Evolutionary conservation across 2,113 vertebrate species (phyloP).

Genomic region (Dipodomys merriami): DNA sequence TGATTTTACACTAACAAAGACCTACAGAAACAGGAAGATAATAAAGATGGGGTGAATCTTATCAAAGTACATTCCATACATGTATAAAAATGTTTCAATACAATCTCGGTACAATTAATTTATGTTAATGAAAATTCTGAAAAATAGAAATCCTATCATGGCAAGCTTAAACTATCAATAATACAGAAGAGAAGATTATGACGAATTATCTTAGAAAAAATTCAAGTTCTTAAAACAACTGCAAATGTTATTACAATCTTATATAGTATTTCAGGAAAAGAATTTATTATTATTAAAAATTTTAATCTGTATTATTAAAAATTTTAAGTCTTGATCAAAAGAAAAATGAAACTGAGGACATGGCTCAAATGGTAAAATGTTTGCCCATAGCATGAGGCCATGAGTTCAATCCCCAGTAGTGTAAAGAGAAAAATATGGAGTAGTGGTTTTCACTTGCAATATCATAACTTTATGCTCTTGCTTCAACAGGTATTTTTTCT

Average conservation of each 20-base stretch:
- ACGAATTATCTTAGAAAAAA: neutral
- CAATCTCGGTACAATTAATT: no score
- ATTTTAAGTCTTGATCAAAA: conserved; percentile 40
- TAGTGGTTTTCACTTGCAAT: neutral
- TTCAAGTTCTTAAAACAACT: neutral
- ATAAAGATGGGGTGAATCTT: no score
- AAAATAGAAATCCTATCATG: neutral
- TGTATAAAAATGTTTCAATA: no score
- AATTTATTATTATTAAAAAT: conserved; percentile 5
- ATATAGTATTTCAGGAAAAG: neutral
- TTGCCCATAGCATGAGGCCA: no score
- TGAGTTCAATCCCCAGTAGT: neutral
- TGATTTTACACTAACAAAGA: conserved; percentile 55
- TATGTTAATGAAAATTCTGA: no score
- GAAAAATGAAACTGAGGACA: neutral
- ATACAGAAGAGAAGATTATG: conserved; percentile 20
- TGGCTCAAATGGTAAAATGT: no score
- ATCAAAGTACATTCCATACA: no score
- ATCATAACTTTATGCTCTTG: conserved; percentile 2
- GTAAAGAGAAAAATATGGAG: no score
- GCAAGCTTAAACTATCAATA: neutral
- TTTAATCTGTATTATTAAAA: conserved; percentile 28
- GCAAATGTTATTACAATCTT: conserved; percentile 15
- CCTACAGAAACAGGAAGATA: neutral
- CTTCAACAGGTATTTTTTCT: conserved; percentile 4